A percentile compares a stretch with the other conserved stretches of the same genome.
phyloP scores from a whole-genome alignment of 2,113 vertebrate genomes.

The Entomyzon cyanotis region DNA sequence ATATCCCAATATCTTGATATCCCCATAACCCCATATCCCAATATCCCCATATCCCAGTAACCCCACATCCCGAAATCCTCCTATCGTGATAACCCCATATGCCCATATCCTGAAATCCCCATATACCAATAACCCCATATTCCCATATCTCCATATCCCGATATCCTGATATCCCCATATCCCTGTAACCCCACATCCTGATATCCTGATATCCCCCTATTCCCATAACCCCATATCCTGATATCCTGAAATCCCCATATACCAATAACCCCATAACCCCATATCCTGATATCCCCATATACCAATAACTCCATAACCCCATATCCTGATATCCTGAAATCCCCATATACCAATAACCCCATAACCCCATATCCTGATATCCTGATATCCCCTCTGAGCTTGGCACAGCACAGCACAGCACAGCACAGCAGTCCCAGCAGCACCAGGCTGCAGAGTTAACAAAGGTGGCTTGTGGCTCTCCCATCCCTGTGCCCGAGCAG shows the following conservation, averaged over 20 bases:
- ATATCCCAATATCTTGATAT: background rate
- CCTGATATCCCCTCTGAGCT: background rate
- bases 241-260: rapidly evolving
- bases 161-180: background rate
- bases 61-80: no score
- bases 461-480: rapidly evolving
- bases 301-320: rapidly evolving
- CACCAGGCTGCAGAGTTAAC: background rate
- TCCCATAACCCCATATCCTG: rapidly evolving
- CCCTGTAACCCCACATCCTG: rapidly evolving
- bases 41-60: background rate
- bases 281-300: rapidly evolving
- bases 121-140: no score
- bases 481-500: rapidly evolving
- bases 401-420: background rate
- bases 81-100: rapidly evolving
- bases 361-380: rapidly evolving
- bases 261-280: rapidly evolving
- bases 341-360: rapidly evolving
- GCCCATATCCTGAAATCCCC: no score
- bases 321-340: rapidly evolving
- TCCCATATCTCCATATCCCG: no score
- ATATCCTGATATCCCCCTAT: rapidly evolving
- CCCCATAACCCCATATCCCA: no score
- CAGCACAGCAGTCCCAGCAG: rapidly evolving